These are phyloP conservation scores for Ichneumoninae sp. DNA, from an alignment of 2,888 invertebrate species.

Conservation along the genomic window DNA sequence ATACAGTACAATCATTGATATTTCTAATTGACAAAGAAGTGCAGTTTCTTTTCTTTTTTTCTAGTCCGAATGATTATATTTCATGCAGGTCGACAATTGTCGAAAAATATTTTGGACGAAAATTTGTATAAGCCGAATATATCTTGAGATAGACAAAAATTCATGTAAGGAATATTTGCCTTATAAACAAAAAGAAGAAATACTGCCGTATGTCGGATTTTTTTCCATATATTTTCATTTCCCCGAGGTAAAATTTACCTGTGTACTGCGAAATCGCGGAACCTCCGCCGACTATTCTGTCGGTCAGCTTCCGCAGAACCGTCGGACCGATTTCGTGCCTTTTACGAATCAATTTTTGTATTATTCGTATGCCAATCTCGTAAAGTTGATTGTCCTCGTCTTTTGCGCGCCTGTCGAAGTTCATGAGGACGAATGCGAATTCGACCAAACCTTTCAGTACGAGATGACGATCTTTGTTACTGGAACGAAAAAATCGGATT, in stretches of 20 bases:
- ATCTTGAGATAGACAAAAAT: no score
- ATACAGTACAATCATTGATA: no score
- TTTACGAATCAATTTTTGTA: constrained; percentile 87
- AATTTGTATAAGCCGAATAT: no score
- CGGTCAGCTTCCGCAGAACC: constrained; percentile 86
- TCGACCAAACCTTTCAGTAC: constrained; percentile 85
- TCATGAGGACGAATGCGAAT: constrained; percentile 85
- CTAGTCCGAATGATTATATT: no score
- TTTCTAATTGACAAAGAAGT: no score
- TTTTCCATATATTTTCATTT: not conserved
- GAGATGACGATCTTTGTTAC: constrained; percentile 85
- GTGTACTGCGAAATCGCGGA: constrained; percentile 86
- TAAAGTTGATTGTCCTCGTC: constrained; percentile 83
- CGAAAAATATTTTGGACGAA: no score
- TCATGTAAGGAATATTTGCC: no score
- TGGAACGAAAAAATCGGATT: constrained; percentile 70
- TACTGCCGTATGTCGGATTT: no score
- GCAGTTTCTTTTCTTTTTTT: no score
- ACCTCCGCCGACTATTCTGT: constrained; percentile 86
- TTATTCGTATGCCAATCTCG: constrained; percentile 86
- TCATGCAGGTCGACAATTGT: no score
- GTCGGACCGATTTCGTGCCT: constrained; percentile 85
- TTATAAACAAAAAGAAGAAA: no score
- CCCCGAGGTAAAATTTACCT: constrained; percentile 80
- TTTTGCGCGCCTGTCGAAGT: constrained; percentile 80